Evolutionary conservation across 1,140 invertebrate genomes (phyloP).

Genomic region (Heliconius nattereri): DNA sequence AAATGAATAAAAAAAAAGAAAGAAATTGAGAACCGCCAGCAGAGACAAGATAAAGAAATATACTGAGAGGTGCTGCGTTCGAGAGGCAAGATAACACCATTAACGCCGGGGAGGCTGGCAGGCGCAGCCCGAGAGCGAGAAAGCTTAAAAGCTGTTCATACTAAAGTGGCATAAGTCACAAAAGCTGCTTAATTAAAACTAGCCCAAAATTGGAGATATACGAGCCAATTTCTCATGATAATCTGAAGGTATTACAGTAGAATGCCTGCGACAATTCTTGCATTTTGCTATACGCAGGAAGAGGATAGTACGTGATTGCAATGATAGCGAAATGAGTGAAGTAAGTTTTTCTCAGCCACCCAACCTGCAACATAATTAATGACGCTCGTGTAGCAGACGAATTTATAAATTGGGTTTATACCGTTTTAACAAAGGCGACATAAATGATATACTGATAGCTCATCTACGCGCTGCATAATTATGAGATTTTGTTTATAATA

Average conservation of each 20-base stretch:
- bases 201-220: not conserved
- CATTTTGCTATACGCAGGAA: conserved; percentile 50
- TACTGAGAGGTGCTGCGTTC: conserved; percentile 78
- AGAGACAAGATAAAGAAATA: conserved; percentile 80
- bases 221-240: conserved; percentile 29
- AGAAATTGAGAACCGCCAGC: conserved; percentile 61
- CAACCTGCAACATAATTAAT: conserved; percentile 81
- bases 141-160: conserved; percentile 36
- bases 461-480: conserved; percentile 63
- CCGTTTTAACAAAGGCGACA: conserved; percentile 72
- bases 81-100: conserved; percentile 77
- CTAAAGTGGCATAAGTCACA: conserved; percentile 45
- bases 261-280: conserved; percentile 12
- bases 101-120: conserved; percentile 72
- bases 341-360: conserved; percentile 80
- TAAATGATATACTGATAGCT: conserved; percentile 63
- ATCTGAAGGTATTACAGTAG: not conserved
- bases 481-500: conserved; percentile 18
- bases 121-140: conserved; percentile 69
- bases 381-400: conserved; percentile 75
- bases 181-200: not conserved
- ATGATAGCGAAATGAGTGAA: conserved; percentile 78
- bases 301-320: conserved; percentile 64
- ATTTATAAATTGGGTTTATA: conserved; percentile 79
- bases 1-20: conserved; percentile 69